Evolutionary conservation across 2,113 vertebrate species (phyloP).

Genomic region (Limanda limanda): DNA sequence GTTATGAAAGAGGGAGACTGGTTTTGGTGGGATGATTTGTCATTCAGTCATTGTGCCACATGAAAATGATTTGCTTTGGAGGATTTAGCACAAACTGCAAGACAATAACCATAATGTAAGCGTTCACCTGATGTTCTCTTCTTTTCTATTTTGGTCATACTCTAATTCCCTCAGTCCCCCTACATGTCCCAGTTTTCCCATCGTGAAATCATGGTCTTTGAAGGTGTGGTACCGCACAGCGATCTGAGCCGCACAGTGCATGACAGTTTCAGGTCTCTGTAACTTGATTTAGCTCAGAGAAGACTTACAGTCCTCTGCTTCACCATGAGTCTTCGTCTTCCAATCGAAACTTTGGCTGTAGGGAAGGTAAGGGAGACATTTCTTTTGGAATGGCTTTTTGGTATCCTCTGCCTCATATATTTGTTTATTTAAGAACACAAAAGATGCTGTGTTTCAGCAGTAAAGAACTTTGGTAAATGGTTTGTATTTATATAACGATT

Average conservation of each 20-base stretch:
- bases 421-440: too few relatives aligned
- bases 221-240: conserved; percentile 33
- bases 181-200: conserved; percentile 30
- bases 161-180: conserved; percentile 17
- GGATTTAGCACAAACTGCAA: not conserved
- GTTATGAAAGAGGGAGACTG: not conserved
- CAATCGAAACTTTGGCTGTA: not conserved
- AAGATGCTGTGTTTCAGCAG: too few relatives aligned
- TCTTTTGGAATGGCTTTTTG: too few relatives aligned
- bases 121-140: not conserved
- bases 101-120: not conserved
- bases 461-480: too few relatives aligned
- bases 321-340: too few relatives aligned
- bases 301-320: too few relatives aligned
- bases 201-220: conserved; percentile 29
- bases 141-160: conserved; percentile 30
- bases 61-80: not conserved
- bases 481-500: too few relatives aligned
- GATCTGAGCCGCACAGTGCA: conserved; percentile 35
- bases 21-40: not conserved
- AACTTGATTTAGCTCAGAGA: conserved; percentile 22
- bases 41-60: not conserved
- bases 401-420: too few relatives aligned
- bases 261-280: conserved; percentile 54
- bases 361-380: too few relatives aligned